phyloP scores from a whole-genome alignment of 2,888 invertebrate genomes.

The Nomada fucata region DNA sequence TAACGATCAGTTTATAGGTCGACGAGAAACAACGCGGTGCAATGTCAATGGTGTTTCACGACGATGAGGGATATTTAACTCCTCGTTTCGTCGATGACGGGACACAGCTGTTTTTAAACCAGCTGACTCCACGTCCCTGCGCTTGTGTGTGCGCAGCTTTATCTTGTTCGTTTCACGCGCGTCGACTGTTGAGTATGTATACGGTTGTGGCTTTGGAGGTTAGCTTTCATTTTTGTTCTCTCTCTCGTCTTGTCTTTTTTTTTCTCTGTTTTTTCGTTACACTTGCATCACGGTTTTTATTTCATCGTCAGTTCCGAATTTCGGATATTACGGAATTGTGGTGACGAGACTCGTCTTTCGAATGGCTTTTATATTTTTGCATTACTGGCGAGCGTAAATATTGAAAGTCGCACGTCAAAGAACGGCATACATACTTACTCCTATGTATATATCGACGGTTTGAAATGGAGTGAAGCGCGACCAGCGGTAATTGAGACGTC shows the following conservation, averaged over 20 bases:
- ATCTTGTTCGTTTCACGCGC: slow-evolving; percentile 41
- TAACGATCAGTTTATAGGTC: slow-evolving; percentile 53
- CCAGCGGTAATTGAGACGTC: slow-evolving; percentile 58
- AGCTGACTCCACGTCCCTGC: slow-evolving; percentile 77
- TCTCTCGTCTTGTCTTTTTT: neutral
- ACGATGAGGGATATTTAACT: slow-evolving; percentile 69
- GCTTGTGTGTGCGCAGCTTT: slow-evolving; percentile 56
- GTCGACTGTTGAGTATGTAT: neutral
- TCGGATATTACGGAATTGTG: neutral
- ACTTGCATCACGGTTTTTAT: neutral
- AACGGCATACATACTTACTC: neutral
- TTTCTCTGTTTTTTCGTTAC: neutral
- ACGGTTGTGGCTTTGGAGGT: slow-evolving; percentile 33
- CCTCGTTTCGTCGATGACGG: slow-evolving; percentile 73
- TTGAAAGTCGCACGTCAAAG: slow-evolving; percentile 30
- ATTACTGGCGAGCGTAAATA: slow-evolving; percentile 35
- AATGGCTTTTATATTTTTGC: slow-evolving; percentile 7
- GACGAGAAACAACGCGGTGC: slow-evolving; percentile 52
- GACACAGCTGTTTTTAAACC: slow-evolving; percentile 82
- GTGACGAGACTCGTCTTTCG: neutral
- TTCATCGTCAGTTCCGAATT: neutral
- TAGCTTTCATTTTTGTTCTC: slow-evolving; percentile 37
- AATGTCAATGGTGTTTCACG: slow-evolving; percentile 51
- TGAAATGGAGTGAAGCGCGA: slow-evolving; percentile 12
- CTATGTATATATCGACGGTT: neutral